phyloP scores from a whole-genome alignment of 1,140 invertebrate genomes.

The Drosophila kohkoa region DNA sequence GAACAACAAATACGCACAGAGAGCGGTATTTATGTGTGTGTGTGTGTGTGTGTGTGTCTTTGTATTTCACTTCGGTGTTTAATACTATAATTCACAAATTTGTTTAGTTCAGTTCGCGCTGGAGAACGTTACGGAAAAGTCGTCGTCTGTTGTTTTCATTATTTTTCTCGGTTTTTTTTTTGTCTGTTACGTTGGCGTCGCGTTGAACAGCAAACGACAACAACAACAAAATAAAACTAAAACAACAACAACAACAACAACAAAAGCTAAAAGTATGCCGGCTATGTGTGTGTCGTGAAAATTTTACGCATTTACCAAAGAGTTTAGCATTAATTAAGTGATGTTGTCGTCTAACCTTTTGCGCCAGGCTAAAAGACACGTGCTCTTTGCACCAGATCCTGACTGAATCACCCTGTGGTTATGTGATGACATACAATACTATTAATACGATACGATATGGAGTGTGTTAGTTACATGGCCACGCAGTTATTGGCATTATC shows the following conservation, averaged over 20 bases:
- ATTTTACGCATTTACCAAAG: slow-evolving; percentile 19
- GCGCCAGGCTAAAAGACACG: slow-evolving; percentile 10
- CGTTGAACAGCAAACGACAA: slow-evolving; percentile 4
- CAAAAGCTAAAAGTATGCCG: slow-evolving; percentile 21
- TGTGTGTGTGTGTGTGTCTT: slow-evolving; percentile 16
- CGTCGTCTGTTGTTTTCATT: slow-evolving; percentile 40
- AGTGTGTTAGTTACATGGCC: slow-evolving; percentile 5
- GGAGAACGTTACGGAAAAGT: slow-evolving; percentile 82
- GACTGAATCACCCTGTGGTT: not conserved
- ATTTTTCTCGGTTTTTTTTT: slow-evolving; percentile 17
- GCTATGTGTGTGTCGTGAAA: slow-evolving; percentile 23
- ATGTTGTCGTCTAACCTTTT: not conserved
- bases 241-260: not conserved
- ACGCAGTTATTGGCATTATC: slow-evolving; percentile 22
- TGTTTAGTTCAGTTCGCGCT: slow-evolving; percentile 77
- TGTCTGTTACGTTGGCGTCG: slow-evolving; percentile 8
- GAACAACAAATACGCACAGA: not conserved
- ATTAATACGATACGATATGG: not conserved
- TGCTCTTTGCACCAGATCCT: slow-evolving; percentile 8
- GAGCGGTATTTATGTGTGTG: not conserved
- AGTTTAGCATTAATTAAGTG: slow-evolving; percentile 21
- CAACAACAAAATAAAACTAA: slow-evolving; percentile 1
- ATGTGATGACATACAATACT: not conserved
- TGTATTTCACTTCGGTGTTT: slow-evolving; percentile 51
- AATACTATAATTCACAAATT: slow-evolving; percentile 80